These are phyloP conservation scores for Anastatus disparis DNA, from an alignment of 1,140 invertebrate species.

Conservation along the genomic window DNA sequence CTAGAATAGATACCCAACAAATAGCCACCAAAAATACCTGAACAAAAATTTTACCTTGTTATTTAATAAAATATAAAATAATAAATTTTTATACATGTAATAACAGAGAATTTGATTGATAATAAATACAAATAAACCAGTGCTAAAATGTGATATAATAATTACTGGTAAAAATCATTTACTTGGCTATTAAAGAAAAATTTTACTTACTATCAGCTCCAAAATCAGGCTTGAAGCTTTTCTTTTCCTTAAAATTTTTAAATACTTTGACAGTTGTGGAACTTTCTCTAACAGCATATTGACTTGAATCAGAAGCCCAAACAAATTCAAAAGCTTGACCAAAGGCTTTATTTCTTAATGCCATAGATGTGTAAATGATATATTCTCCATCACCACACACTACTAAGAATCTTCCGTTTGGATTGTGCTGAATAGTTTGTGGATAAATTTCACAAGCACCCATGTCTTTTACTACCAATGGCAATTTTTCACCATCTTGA, in stretches of 20 bases:
- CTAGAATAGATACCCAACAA: conserved; percentile 94
- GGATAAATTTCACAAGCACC: conserved; percentile 99
- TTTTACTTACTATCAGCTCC: conserved; percentile 83
- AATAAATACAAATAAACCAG: too few relatives aligned
- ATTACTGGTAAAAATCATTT: too few relatives aligned
- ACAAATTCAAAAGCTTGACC: conserved; percentile 99
- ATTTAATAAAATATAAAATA: too few relatives aligned
- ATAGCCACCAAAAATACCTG: conserved; percentile 94
- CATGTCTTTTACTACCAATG: conserved; percentile 97
- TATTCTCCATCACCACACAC: conserved; percentile 99
- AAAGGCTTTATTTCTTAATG: conserved; percentile 97
- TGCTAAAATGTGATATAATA: too few relatives aligned
- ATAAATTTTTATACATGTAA: too few relatives aligned
- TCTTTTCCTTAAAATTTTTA: conserved; percentile 98
- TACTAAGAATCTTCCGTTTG: conserved; percentile 98
- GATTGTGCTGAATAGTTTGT: conserved; percentile 97
- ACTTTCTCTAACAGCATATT: conserved; percentile 93
- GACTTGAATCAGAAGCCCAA: conserved; percentile 96
- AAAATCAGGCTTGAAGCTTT: conserved; percentile 94
- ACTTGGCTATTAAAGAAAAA: too few relatives aligned
- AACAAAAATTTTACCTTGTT: conserved; percentile 36
- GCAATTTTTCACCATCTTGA: conserved; percentile 74
- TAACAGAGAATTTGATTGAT: too few relatives aligned
- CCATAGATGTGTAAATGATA: conserved; percentile 99
- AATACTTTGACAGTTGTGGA: conserved; percentile 92